Percentiles rank a stretch among this genome's conserved stretches.
Conservation (phyloP, 2,113 vertebrate species). For the Lophius piscatorius region DNA sequence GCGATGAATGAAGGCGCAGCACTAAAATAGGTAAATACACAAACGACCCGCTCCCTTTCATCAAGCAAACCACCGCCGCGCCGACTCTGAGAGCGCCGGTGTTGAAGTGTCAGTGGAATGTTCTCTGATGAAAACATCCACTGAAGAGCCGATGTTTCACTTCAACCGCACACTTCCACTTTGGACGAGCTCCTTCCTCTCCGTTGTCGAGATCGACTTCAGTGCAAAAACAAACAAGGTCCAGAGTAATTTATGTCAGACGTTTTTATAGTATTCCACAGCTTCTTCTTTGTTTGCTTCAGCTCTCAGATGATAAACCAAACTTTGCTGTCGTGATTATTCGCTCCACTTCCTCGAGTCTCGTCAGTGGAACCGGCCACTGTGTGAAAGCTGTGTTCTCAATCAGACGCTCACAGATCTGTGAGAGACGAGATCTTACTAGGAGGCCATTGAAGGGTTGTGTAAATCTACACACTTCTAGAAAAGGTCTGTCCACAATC, state of each 20-base stretch:
- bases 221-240: background rate
- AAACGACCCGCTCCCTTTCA: constrained; percentile 10
- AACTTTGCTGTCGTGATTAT: background rate
- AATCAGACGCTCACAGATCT: too few species aligned
- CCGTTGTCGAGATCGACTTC: background rate
- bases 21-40: background rate
- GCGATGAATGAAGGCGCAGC: background rate
- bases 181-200: constrained; percentile 1
- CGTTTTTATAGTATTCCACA: too few species aligned
- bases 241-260: background rate
- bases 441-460: too few species aligned
- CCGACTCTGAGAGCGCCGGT: background rate
- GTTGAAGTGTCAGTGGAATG: constrained; percentile 19
- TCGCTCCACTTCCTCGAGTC: background rate
- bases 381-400: too few species aligned
- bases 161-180: constrained; percentile 9
- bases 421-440: too few species aligned
- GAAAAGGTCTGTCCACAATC: too few species aligned
- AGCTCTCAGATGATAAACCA: background rate
- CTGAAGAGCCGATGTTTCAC: constrained; percentile 37
- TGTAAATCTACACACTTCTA: too few species aligned
- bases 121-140: background rate
- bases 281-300: background rate
- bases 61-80: constrained; percentile 15
- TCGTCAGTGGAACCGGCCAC: too few species aligned